phyloP scores from a whole-genome alignment of 2,113 vertebrate genomes.

The Ptilonorhynchus violaceus region DNA sequence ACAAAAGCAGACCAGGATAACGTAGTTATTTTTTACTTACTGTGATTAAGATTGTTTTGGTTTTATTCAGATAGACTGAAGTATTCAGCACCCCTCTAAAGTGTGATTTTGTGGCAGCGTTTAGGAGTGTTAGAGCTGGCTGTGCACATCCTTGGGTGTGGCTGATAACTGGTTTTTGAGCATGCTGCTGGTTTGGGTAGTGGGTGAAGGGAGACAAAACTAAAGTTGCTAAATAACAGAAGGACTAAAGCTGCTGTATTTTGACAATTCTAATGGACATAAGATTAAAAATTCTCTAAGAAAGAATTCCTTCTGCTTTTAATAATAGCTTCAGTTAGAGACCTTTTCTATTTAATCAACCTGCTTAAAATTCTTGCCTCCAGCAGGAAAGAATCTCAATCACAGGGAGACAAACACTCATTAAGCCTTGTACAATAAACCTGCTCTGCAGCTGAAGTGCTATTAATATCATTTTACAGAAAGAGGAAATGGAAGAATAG shows the following conservation, averaged over 20 bases:
- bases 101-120: too few relatives aligned
- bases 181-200: too few relatives aligned
- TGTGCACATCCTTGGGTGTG: too few relatives aligned
- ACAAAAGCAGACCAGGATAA: too few relatives aligned
- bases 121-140: too few relatives aligned
- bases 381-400: conserved; percentile 57
- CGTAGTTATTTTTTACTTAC: too few relatives aligned
- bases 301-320: conserved; percentile 21
- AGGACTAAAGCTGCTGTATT: neutral
- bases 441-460: conserved; percentile 56
- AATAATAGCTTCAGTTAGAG: neutral
- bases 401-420: conserved; percentile 60
- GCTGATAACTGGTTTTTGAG: too few relatives aligned
- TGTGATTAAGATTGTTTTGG: too few relatives aligned
- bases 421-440: conserved; percentile 58
- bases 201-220: neutral
- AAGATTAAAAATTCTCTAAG: neutral
- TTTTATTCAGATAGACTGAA: too few relatives aligned
- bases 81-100: too few relatives aligned
- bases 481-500: conserved; percentile 62
- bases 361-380: conserved; percentile 55
- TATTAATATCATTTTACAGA: conserved; percentile 70
- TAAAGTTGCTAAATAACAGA: neutral
- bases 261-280: neutral
- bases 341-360: conserved; percentile 15